Evolutionary conservation across 2,113 vertebrate genomes (phyloP).

Genomic region (Octodon degus): DNA sequence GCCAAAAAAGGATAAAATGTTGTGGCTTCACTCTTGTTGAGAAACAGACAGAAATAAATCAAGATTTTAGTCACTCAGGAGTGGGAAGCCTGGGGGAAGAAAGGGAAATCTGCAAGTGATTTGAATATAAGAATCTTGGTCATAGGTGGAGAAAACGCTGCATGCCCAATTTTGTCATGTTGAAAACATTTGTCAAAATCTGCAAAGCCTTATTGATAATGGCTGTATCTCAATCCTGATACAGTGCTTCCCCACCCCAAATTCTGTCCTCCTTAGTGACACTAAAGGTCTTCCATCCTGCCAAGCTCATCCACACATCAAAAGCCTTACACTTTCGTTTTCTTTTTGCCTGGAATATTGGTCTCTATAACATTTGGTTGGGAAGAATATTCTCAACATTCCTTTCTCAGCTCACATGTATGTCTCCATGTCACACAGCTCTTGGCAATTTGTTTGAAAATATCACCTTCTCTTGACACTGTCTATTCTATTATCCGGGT

Average conservation of each 20-base stretch:
- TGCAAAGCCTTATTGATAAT: neutral
- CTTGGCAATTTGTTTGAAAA: neutral
- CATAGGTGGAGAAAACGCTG: constrained; percentile 30
- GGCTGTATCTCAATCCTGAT: neutral
- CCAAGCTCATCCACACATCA: neutral
- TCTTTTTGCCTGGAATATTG: neutral
- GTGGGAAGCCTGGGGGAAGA: neutral
- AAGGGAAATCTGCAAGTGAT: neutral
- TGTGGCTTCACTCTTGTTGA: neutral
- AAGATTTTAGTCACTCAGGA: neutral
- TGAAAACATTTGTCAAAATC: neutral
- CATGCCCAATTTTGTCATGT: constrained; percentile 11
- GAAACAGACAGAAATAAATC: neutral
- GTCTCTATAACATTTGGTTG: neutral
- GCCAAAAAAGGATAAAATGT: neutral
- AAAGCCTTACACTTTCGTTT: neutral
- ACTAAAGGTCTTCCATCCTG: neutral
- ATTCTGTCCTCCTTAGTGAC: neutral
- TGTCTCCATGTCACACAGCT: neutral
- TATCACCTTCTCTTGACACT: neutral
- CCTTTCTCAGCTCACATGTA: neutral
- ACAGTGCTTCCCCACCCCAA: neutral
- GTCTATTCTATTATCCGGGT: neutral
- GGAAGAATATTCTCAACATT: neutral
- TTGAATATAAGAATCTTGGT: neutral